These are phyloP conservation scores for Ectropis grisescens DNA, from an alignment of 1,140 invertebrate genomes.

Conservation along the genomic window DNA sequence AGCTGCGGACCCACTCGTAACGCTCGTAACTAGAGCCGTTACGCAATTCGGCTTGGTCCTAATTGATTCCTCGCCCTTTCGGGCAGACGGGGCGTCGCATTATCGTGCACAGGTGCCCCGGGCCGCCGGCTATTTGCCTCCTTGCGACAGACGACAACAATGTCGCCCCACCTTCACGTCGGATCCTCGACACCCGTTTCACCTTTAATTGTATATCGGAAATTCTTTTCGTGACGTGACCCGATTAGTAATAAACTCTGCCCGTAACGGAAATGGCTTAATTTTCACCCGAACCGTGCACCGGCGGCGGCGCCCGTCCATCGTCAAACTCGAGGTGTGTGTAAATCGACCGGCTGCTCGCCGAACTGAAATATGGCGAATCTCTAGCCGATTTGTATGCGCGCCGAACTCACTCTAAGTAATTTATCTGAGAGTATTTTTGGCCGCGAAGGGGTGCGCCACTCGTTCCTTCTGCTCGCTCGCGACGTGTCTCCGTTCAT, in stretches of 20 bases:
- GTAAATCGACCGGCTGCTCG: constrained; percentile 44
- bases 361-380: constrained; percentile 52
- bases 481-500: constrained; percentile 45
- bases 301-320: constrained; percentile 15
- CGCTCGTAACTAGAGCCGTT: constrained; percentile 63
- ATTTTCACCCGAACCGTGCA: constrained; percentile 35
- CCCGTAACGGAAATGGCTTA: constrained; percentile 49
- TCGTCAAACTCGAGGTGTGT: constrained; percentile 33
- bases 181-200: constrained; percentile 34
- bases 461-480: constrained; percentile 19
- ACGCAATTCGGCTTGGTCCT: constrained; percentile 61
- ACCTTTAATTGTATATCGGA: constrained; percentile 55
- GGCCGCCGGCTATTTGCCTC: constrained; percentile 51
- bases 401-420: constrained; percentile 42
- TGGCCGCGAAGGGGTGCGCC: constrained; percentile 26
- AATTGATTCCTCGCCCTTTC: constrained; percentile 67
- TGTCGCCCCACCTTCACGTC: constrained; percentile 34
- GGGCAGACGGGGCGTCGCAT: constrained; percentile 60
- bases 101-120: constrained; percentile 61
- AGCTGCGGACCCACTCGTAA: constrained; percentile 51
- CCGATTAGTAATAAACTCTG: constrained; percentile 49
- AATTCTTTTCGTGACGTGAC: constrained; percentile 50
- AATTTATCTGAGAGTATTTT: constrained; percentile 64
- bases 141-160: constrained; percentile 36
- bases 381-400: constrained; percentile 53